phyloP scores from a whole-genome alignment of 1,140 invertebrate species.

The Campoletis sonorensis region DNA sequence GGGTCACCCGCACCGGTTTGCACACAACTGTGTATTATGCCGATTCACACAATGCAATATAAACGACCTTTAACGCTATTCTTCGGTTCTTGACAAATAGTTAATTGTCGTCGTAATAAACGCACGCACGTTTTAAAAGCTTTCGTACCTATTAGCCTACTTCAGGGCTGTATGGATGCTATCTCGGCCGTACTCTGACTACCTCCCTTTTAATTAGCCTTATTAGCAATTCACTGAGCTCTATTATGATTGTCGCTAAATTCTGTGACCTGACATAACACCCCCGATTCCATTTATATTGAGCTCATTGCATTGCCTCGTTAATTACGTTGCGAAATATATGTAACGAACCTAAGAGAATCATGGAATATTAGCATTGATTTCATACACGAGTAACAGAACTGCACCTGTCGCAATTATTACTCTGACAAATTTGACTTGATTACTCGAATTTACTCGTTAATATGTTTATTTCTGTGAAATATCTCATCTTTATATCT shows the following conservation, averaged over 20 bases:
- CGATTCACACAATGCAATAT: no score
- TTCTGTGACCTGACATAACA: neutral
- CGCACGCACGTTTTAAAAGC: neutral
- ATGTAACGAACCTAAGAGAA: no score
- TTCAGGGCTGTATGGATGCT: slow-evolving; percentile 11
- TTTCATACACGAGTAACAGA: no score
- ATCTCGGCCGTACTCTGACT: neutral
- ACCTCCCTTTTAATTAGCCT: slow-evolving; percentile 55
- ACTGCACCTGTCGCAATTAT: no score
- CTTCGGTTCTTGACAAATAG: slow-evolving; percentile 1
- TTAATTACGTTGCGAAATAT: neutral
- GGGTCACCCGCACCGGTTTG: neutral
- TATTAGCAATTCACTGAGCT: slow-evolving; percentile 41
- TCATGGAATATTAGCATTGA: no score
- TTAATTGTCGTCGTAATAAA: no score
- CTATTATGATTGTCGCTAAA: slow-evolving; percentile 47
- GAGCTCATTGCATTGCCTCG: neutral
- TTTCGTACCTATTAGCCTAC: slow-evolving; percentile 17
- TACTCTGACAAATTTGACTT: no score
- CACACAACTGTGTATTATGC: no score
- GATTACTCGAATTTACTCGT: no score
- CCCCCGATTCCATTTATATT: neutral
- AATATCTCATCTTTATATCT: no score
- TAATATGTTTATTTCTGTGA: no score
- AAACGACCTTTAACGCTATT: neutral